Evolutionary conservation across 2,113 vertebrate species (phyloP).

Genomic region (Cyanistes caeruleus): DNA sequence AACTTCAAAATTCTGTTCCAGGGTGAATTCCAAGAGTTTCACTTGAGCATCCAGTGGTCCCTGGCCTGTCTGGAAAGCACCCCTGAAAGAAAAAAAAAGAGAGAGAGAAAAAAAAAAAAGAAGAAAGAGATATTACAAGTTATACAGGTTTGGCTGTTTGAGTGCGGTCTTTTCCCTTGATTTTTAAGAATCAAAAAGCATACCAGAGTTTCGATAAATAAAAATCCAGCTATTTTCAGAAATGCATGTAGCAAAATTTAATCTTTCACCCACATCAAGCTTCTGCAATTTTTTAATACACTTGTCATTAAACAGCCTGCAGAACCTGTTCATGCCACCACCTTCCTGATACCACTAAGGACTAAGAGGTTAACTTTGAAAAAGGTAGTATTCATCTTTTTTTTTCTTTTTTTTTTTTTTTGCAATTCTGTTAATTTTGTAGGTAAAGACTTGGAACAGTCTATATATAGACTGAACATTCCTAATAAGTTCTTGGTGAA

Average conservation of each 20-base stretch:
- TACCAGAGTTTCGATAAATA: not conserved
- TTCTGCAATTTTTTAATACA: not conserved
- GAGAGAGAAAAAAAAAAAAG: not conserved
- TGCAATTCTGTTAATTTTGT: not conserved
- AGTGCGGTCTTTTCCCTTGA: not conserved
- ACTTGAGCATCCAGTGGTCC: constrained; percentile 97
- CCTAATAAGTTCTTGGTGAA: not conserved
- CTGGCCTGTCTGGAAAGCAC: constrained; percentile 95
- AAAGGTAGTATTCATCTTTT: not conserved
- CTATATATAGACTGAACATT: not conserved
- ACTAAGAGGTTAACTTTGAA: not conserved
- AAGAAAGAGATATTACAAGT: not conserved
- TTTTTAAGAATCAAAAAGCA: not conserved
- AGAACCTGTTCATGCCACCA: not conserved
- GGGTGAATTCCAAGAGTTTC: constrained; percentile 94
- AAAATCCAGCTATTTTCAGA: not conserved
- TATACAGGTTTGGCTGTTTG: not conserved
- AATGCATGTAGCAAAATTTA: not conserved
- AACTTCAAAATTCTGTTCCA: constrained; percentile 97
- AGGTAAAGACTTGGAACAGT: not conserved
- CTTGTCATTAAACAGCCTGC: not conserved
- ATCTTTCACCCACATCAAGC: not conserved
- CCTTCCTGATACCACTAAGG: not conserved
- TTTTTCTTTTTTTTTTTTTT: no score
- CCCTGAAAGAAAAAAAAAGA: constrained; percentile 71